Evolutionary conservation across 2,888 invertebrate species (phyloP).

Genomic region (Electrophaes corylata): DNA sequence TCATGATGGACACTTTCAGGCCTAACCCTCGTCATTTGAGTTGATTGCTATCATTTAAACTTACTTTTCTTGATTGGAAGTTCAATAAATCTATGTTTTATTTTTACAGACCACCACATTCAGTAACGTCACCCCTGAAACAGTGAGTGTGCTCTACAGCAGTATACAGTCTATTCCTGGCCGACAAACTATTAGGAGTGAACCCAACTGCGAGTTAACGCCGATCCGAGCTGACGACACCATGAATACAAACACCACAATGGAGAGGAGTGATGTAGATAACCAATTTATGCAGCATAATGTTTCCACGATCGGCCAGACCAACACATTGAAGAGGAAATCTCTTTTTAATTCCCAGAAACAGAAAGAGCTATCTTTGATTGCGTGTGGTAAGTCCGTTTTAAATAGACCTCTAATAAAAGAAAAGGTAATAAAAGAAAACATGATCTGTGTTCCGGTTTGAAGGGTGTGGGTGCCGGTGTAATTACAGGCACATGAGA

Average conservation of each 20-base stretch:
- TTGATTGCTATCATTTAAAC: too few species aligned
- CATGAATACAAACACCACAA: conserved; percentile 43
- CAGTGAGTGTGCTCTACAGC: conserved; percentile 43
- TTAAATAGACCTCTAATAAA: too few species aligned
- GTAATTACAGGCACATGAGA: too few species aligned
- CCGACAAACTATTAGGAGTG: conserved; percentile 45
- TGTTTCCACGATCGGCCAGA: conserved; percentile 47
- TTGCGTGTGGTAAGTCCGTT: conserved; percentile 45
- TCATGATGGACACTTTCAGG: too few species aligned
- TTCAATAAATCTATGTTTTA: not conserved
- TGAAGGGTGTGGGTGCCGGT: too few species aligned
- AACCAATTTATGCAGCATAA: conserved; percentile 50
- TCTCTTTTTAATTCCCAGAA: conserved; percentile 55
- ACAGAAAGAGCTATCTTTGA: conserved; percentile 37
- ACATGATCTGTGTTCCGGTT: too few species aligned
- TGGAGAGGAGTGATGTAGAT: conserved; percentile 45
- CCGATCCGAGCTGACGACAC: conserved; percentile 38
- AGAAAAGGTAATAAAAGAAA: too few species aligned
- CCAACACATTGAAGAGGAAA: conserved; percentile 58
- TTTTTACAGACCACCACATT: conserved; percentile 22
- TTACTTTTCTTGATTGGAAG: not conserved
- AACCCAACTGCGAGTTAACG: conserved; percentile 50
- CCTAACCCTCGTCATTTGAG: too few species aligned
- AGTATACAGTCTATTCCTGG: conserved; percentile 47
- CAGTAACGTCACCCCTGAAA: conserved; percentile 37